Percentiles rank a stretch among this genome's conserved stretches.
Evolutionary conservation across 2,113 vertebrate genomes (phyloP).

Genomic region (Nycticryphes semicollaris): DNA sequence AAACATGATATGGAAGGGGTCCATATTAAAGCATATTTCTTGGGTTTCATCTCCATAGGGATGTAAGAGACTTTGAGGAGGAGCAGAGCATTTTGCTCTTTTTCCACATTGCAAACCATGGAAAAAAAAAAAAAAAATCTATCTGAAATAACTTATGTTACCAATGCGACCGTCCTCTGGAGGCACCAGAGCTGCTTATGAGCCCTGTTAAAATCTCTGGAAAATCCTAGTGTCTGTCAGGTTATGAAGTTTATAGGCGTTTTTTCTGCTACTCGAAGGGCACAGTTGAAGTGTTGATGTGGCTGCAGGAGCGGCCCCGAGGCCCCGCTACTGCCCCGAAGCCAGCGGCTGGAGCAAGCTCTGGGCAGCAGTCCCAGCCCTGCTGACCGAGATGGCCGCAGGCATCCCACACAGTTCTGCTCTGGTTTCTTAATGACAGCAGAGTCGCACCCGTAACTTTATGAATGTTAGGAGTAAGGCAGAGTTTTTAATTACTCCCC

Average conservation of each 20-base stretch:
- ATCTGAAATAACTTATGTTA: background rate
- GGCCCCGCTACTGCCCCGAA: background rate
- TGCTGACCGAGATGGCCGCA: fast-evolving
- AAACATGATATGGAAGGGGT: background rate
- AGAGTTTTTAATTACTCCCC: background rate
- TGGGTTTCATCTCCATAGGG: background rate
- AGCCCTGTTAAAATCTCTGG: background rate
- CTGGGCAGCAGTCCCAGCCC: background rate
- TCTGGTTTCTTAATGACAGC: background rate
- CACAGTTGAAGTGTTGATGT: background rate
- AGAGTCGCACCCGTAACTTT: fast-evolving
- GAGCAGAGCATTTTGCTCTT: background rate
- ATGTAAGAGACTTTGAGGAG: background rate
- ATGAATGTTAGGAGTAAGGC: background rate
- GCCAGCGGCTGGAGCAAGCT: too few relatives aligned
- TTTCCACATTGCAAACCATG: background rate
- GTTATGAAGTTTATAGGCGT: background rate
- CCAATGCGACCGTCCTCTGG: fast-evolving
- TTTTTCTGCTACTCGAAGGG: background rate
- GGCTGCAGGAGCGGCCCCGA: fast-evolving
- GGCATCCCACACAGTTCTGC: background rate
- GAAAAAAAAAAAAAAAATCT: background rate
- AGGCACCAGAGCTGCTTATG: background rate
- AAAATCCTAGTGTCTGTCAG: background rate
- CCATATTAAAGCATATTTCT: background rate